Conservation (phyloP, 2,888 invertebrate genomes). For the Andrena haemorrhoa region DNA sequence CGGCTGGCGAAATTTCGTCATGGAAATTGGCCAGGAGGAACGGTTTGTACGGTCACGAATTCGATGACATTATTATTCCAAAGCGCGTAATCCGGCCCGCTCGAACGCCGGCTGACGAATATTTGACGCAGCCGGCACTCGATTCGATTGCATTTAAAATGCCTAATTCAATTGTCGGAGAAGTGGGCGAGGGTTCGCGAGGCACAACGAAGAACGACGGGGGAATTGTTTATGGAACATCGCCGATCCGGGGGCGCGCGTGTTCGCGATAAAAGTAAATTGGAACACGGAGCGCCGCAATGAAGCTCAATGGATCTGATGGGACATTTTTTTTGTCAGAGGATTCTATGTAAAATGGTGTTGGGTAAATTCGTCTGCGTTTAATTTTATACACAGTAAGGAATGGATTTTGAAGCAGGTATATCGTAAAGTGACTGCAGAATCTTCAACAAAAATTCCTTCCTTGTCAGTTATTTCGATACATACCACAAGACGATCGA, state of each 20-base stretch:
- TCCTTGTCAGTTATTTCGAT: background rate
- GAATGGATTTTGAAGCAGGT: too few relatives aligned
- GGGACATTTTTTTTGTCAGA: constrained; percentile 6
- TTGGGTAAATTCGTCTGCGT: background rate
- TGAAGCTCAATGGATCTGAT: background rate
- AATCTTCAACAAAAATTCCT: too few relatives aligned
- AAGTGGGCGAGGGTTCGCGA: background rate
- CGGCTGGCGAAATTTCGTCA: constrained; percentile 57
- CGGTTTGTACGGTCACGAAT: constrained; percentile 60
- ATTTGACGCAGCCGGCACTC: constrained; percentile 70
- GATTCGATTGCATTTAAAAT: constrained; percentile 79
- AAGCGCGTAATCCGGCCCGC: constrained; percentile 71
- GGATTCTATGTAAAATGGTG: background rate
- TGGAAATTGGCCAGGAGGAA: constrained; percentile 57
- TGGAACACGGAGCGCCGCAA: background rate
- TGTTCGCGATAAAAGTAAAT: constrained; percentile 17
- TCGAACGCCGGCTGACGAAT: constrained; percentile 64
- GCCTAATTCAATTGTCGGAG: constrained; percentile 71
- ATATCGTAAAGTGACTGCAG: too few relatives aligned
- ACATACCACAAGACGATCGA: background rate
- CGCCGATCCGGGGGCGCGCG: constrained; percentile 9
- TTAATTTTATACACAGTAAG: background rate
- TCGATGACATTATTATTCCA: constrained; percentile 78
- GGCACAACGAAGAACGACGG: background rate
- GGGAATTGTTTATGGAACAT: constrained; percentile 14